Conservation (phyloP, 2,113 vertebrate species). For the Elephantulus edwardii region DNA sequence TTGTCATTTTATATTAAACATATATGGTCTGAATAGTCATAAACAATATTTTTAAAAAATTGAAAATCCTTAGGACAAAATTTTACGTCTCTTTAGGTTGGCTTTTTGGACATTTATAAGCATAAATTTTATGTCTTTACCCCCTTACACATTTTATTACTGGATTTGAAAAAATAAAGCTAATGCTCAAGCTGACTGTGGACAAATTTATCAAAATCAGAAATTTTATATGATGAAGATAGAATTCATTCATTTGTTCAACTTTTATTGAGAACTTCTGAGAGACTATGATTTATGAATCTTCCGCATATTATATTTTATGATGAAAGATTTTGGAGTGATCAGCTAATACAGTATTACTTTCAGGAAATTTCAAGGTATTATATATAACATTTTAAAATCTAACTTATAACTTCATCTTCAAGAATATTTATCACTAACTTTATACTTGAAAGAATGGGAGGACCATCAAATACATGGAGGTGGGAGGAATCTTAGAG, state of each 20-base stretch:
- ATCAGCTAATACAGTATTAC: background rate
- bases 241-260: conserved; percentile 12
- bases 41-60: conserved; percentile 68
- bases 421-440: conserved; percentile 4
- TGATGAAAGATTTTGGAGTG: background rate
- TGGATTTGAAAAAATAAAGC: background rate
- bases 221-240: background rate
- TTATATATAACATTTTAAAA: conserved; percentile 32
- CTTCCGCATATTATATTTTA: conserved; percentile 7
- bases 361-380: background rate
- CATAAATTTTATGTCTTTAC: conserved; percentile 39
- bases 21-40: too few species aligned
- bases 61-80: conserved; percentile 65
- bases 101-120: conserved; percentile 37
- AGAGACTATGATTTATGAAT: background rate
- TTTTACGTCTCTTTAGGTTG: background rate
- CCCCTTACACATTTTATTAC: conserved; percentile 39
- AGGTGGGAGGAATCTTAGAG: background rate
- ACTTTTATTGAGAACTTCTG: background rate
- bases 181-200: conserved; percentile 43
- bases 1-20: too few species aligned
- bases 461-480: background rate
- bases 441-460: background rate
- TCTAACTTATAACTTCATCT: conserved; percentile 42
- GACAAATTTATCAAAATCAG: conserved; percentile 21